Evolutionary conservation across 2,797 vertebrate genomes (phyloP), one percentile per base, ranked within the genome.

Genomic region (Esox lucius): DNA sequence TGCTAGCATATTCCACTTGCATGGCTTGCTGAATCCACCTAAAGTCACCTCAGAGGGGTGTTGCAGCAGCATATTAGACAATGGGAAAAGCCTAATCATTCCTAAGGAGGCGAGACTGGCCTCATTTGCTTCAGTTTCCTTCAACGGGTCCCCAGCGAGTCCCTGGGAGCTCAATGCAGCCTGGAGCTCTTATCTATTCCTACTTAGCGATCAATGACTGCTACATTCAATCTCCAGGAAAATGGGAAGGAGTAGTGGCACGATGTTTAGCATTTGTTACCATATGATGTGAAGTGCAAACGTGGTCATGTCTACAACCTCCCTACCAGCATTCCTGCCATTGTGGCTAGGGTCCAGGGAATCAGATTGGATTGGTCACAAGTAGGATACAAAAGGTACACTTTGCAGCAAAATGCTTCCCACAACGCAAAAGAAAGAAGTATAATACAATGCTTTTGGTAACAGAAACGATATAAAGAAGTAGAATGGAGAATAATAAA

Each of bases 141-240:
- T 69, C 33, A 51, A 62, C 46, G 22, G 75, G 75, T 74, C 65
- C 76, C 81, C 19, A 0, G 71, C 42, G 42, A 3, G n/a, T 69
- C 67, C 16, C 9, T 67, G 64, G 73, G 62, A 48, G 6, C 68
- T 76, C 70, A 35, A 24, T 9, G 68, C 73, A 69, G 76, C 80
- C 78, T 75, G 22, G 35, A 71, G 66, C 64, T 24, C 75, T 51
- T 70, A 3, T 76, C 72, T 62, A 70, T 81, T 73, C 22, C 78
- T 80, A 17, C 77, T 87, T 76, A 5, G 19, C 16, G 42, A 74
- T 56, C 71, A 11, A 78, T 70, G 71, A 24, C 62, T 6, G 28
- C 71, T 3, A 64, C 46, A 22, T 48, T 39, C 62, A 64, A 17
- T 69, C 28, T 67, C 31, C 5, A 5, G 9, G 67, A 42, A 39